Evolutionary conservation across 2,888 invertebrate genomes (phyloP), one percentile per base, ranked within the genome.

Genomic region (Hirtodrosophila trivittata): DNA sequence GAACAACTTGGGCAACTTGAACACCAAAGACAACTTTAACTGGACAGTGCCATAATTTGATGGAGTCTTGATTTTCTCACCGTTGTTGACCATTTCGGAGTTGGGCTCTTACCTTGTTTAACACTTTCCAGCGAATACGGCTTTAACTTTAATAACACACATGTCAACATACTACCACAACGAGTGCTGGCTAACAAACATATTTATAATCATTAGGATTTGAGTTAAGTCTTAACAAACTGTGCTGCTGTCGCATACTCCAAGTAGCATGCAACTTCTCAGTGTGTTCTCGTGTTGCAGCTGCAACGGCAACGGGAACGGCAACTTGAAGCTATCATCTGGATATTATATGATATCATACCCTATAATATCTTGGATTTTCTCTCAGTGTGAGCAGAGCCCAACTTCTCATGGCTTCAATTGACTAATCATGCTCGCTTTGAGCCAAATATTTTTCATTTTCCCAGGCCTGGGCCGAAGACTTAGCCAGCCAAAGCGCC

Each of bases 101-200:
- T 47, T 56, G 12, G 39, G 21, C 38, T 63, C 39, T 67, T 59
- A 71, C 39, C 58, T 47, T 72, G 49, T 71, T 71, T 74, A 49
- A 78, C 80, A 82, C 67, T 86, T 78, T 78, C 86, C 83, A 83
- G 54, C 42, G 86, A 75, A 74, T 38, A 25, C 37, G 37, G 51
- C 62, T 45, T 62, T 42, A 52, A 52, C 45, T 60, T 74, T 74
- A 57, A 68, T 52, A 67, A 67, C 62, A 49, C 68, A 60, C 60
- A 43, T 66, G 54, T 54, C 32, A 33, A 47, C 63, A 51, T 26
- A 50, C 49, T 28, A 43, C 26, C n/a, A 6, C 14, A 2, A 47
- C 6, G 9, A 38, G 30, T n/a, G n/a, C n/a, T n/a, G n/a, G 30
- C 8, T 30, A 30, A 30, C 41, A 21, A 46, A 43, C 46, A 72